phyloP scores from a whole-genome alignment of 2,797 vertebrate species.

The Hoplostethus atlanticus region DNA sequence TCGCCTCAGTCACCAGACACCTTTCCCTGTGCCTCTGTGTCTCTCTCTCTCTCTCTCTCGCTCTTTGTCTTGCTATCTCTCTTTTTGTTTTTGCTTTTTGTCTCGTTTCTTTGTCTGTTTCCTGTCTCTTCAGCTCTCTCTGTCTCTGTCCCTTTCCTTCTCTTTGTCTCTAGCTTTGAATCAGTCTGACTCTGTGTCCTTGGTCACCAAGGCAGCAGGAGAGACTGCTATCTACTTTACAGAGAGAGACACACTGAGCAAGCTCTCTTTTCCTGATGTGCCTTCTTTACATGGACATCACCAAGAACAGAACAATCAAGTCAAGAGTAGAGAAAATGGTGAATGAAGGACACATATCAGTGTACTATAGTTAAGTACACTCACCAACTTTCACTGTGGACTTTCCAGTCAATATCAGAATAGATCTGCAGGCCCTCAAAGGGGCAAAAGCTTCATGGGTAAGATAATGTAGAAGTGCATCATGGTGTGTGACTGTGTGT shows the following conservation, averaged over 20 bases:
- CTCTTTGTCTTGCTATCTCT: not conserved
- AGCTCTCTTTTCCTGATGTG: not conserved
- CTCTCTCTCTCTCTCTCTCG: slow-evolving; percentile 11
- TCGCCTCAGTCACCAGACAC: slow-evolving; percentile 52
- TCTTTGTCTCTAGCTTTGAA: not conserved
- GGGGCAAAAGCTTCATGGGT: no score
- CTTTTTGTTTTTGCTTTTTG: not conserved
- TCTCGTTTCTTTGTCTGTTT: not conserved
- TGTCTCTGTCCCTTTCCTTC: slow-evolving; percentile 4
- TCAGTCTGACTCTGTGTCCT: not conserved
- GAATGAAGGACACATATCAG: not conserved
- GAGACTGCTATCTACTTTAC: not conserved
- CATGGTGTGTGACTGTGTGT: no score
- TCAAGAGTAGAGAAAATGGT: not conserved
- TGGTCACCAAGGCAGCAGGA: slow-evolving; percentile 27
- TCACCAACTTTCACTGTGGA: no score
- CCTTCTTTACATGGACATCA: not conserved
- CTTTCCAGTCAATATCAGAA: no score
- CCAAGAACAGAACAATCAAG: not conserved
- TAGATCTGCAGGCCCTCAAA: no score
- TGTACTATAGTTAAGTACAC: not conserved
- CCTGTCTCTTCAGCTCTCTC: not conserved
- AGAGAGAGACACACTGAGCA: no score
- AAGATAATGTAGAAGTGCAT: no score
- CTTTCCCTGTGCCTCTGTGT: slow-evolving; percentile 20